Evolutionary conservation across 2,888 invertebrate genomes (phyloP).

Genomic region (Megaustenia siamemsis): DNA sequence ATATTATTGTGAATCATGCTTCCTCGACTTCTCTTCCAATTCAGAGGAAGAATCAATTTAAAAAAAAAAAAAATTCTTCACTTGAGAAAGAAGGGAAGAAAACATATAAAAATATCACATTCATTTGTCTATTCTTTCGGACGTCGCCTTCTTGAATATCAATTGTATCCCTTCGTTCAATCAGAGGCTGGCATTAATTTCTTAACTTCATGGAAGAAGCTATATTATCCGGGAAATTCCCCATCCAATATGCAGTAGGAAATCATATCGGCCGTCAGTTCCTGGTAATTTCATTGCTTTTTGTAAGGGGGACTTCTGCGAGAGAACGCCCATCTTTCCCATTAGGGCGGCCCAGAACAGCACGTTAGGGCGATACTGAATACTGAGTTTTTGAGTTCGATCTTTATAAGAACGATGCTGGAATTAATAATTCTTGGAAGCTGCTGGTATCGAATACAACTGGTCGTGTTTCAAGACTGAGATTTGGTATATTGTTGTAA

Average conservation of each 20-base stretch:
- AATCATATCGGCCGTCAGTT: constrained; percentile 25
- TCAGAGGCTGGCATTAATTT: constrained; percentile 25
- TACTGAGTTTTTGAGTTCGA: constrained; percentile 11
- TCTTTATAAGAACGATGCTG: neutral
- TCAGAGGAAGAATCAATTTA: neutral
- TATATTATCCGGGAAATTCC: neutral
- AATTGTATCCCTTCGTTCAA: constrained; percentile 9
- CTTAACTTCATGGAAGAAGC: constrained; percentile 30
- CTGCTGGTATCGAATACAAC: neutral
- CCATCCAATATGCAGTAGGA: constrained; percentile 40
- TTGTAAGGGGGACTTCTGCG: neutral
- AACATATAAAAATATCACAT: neutral
- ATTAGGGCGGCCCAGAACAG: constrained; percentile 18
- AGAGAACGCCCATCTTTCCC: constrained; percentile 29
- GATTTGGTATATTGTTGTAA: neutral
- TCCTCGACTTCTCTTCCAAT: neutral
- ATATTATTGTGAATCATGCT: constrained; percentile 15
- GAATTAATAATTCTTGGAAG: neutral
- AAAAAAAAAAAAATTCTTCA: neutral
- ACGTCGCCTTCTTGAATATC: constrained; percentile 13
- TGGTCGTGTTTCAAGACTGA: neutral
- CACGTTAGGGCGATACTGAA: constrained; percentile 10
- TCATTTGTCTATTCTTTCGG: constrained; percentile 24
- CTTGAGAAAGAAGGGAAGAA: neutral
- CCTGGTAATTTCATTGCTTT: constrained; percentile 42